A percentile compares a stretch with the other conserved stretches of the same genome.
These are phyloP conservation scores for Helogale parvula DNA, from an alignment of 2,113 vertebrate species.

Conservation along the genomic window DNA sequence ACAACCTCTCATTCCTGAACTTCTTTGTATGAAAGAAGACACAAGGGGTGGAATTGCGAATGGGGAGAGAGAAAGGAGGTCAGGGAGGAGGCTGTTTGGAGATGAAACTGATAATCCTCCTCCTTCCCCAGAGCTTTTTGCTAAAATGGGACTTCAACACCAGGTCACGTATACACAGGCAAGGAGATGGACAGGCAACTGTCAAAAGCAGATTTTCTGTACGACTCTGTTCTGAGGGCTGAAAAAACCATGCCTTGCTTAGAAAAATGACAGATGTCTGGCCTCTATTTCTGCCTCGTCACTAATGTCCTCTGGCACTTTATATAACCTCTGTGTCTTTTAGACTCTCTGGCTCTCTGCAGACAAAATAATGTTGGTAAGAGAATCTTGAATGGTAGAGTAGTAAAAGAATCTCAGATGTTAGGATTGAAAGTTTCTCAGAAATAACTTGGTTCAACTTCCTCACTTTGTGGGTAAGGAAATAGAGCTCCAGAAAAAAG, in stretches of 20 bases:
- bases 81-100: not conserved
- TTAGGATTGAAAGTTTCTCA: not conserved
- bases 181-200: not conserved
- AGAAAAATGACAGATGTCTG: not conserved
- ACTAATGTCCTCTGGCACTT: not conserved
- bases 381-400: not conserved
- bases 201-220: not conserved
- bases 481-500: not conserved
- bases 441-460: not conserved
- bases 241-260: not conserved
- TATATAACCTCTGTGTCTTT: not conserved
- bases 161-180: not conserved
- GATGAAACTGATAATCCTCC: not conserved
- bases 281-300: not conserved
- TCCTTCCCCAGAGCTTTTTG: not conserved
- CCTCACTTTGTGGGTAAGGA: not conserved
- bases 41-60: not conserved
- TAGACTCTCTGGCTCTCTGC: not conserved
- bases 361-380: not conserved
- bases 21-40: slow-evolving; percentile 8
- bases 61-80: not conserved
- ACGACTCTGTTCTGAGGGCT: not conserved
- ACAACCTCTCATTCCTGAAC: slow-evolving; percentile 1
- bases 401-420: not conserved
- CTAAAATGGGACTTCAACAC: not conserved